phyloP scores from a whole-genome alignment of 2,113 vertebrate genomes.

The Paradoxurus hermaphroditus region DNA sequence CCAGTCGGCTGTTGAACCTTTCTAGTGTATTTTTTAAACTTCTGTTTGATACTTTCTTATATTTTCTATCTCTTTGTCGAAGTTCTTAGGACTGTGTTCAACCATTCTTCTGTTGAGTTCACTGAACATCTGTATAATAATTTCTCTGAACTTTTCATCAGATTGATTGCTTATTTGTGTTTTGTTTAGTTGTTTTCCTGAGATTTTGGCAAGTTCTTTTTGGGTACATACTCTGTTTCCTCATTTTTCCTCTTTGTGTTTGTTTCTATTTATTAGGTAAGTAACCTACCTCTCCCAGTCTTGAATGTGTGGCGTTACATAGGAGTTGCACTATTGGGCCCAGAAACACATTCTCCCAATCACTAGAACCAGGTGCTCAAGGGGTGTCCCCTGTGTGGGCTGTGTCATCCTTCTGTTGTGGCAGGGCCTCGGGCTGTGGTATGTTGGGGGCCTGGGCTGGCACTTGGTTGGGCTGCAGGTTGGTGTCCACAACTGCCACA shows the following conservation, averaged over 20 bases:
- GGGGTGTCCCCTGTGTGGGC: not conserved
- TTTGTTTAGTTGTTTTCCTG: not conserved
- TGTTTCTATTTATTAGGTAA: not conserved
- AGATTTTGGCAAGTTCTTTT: not conserved
- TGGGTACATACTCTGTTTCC: not conserved
- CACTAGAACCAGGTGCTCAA: not conserved
- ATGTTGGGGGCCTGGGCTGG: not conserved
- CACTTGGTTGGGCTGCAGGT: not conserved
- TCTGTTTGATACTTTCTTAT: not conserved
- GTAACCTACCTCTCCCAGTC: not conserved
- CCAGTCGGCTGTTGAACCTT: not conserved
- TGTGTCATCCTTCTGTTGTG: not conserved
- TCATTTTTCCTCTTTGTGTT: not conserved
- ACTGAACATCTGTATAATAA: not conserved
- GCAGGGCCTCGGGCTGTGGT: not conserved
- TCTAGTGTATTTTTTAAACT: not conserved
- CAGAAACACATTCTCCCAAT: not conserved
- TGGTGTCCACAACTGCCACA: not conserved
- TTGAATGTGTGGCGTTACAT: not conserved
- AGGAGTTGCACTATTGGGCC: not conserved
- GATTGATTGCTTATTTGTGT: not conserved
- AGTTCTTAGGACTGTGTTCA: not conserved
- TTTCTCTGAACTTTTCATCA: not conserved
- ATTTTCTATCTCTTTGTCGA: not conserved
- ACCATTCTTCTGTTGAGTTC: not conserved